Percentiles rank a stretch among this genome's conserved stretches.
phyloP scores from a whole-genome alignment of 2,888 invertebrate species.

The Melanotus villosus region DNA sequence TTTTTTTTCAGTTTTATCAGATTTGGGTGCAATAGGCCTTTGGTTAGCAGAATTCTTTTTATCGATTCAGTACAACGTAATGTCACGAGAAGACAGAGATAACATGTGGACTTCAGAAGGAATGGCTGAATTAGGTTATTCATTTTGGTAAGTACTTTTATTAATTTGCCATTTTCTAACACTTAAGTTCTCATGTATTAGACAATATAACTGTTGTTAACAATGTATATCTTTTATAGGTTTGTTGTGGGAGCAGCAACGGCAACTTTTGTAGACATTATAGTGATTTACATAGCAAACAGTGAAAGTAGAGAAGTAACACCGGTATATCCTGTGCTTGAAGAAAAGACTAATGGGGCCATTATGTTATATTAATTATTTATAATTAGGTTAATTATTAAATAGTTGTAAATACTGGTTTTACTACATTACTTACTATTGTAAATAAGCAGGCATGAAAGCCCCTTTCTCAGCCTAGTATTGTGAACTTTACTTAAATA shows the following conservation, averaged over 20 bases:
- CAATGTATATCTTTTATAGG: slow-evolving; percentile 67
- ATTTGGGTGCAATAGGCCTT: slow-evolving; percentile 81
- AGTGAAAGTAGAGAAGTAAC: slow-evolving; percentile 76
- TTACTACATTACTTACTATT: slow-evolving; percentile 67
- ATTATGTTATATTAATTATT: slow-evolving; percentile 82
- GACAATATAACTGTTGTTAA: not conserved
- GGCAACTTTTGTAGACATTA: slow-evolving; percentile 80
- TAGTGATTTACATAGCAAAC: slow-evolving; percentile 81
- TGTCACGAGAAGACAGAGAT: slow-evolving; percentile 83
- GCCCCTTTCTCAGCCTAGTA: too few species aligned
- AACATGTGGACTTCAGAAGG: slow-evolving; percentile 88
- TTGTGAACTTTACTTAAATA: too few species aligned
- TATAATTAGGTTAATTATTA: slow-evolving; percentile 29
- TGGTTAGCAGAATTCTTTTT: slow-evolving; percentile 90
- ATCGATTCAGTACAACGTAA: slow-evolving; percentile 85
- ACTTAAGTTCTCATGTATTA: not conserved
- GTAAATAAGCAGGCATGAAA: not conserved
- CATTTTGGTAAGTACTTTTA: slow-evolving; percentile 80
- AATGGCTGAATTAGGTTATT: slow-evolving; percentile 86
- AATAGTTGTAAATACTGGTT: slow-evolving; percentile 14
- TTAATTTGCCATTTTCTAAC: not conserved
- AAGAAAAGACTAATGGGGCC: slow-evolving; percentile 86
- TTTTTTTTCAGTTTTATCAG: slow-evolving; percentile 75
- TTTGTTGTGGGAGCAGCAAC: slow-evolving; percentile 80
- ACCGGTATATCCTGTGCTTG: slow-evolving; percentile 78